A percentile compares a stretch with the other conserved stretches of the same genome.
phyloP scores from a whole-genome alignment of 2,797 vertebrate genomes.

The Borostomias antarcticus region DNA sequence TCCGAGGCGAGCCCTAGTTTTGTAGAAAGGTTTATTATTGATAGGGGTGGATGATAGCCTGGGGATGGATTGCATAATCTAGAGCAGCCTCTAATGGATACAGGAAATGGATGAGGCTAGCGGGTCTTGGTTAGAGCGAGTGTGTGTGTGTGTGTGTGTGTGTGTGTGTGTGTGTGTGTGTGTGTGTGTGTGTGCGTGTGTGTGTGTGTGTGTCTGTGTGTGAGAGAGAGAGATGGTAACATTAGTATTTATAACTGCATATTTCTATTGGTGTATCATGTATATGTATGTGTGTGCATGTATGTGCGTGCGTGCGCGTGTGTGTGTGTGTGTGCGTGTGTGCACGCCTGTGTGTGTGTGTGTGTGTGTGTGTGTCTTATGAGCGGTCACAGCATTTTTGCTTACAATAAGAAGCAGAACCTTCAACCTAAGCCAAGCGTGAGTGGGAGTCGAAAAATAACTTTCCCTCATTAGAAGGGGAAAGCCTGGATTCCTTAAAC shows the following conservation, averaged over 20 bases:
- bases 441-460: neutral
- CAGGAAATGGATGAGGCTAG: conserved; percentile 76
- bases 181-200: conserved; percentile 57
- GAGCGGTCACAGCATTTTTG: neutral
- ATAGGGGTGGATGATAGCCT: conserved; percentile 76
- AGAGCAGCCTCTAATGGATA: conserved; percentile 70
- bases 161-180: neutral
- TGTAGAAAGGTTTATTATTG: conserved; percentile 74
- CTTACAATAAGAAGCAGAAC: neutral
- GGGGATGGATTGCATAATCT: conserved; percentile 76
- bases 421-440: neutral
- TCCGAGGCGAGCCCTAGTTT: conserved; percentile 70
- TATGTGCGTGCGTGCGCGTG: conserved; percentile 57
- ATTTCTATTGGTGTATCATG: too few relatives aligned
- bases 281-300: neutral
- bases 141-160: conserved; percentile 36
- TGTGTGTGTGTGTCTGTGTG: conserved; percentile 18
- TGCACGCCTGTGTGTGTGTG: neutral
- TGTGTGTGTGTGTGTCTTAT: conserved; percentile 7
- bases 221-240: too few relatives aligned
- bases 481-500: conserved; percentile 1
- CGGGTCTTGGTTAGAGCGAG: conserved; percentile 56
- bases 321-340: conserved; percentile 12
- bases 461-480: conserved; percentile 5
- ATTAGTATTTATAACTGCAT: too few relatives aligned